Evolutionary conservation across 2,888 invertebrate genomes (phyloP).

Genomic region (Steinernema hermaphroditum): DNA sequence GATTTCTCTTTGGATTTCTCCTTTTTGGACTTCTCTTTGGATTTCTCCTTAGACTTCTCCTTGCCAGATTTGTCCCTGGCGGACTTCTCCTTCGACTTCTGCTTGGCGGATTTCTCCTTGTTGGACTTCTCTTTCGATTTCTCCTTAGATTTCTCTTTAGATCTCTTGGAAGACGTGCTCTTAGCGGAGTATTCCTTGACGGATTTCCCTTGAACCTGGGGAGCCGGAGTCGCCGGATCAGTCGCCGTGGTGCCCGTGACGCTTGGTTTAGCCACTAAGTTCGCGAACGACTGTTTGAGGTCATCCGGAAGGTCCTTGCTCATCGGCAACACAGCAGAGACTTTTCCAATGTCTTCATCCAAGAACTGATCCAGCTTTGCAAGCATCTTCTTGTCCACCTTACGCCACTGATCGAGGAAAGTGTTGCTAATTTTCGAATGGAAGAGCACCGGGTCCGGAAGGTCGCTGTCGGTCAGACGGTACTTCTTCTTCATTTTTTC

Average conservation of each 20-base stretch:
- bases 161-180: no score
- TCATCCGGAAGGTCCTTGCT: no score
- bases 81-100: not conserved
- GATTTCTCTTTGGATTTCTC: no score
- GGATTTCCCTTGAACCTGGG: not conserved
- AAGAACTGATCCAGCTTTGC: conserved; percentile 28
- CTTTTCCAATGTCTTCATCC: conserved; percentile 23
- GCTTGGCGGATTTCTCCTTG: no score
- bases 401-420: conserved; percentile 29
- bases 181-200: no score
- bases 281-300: no score
- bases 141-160: no score
- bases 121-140: no score
- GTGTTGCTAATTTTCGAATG: conserved; percentile 9
- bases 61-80: not conserved
- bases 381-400: conserved; percentile 24
- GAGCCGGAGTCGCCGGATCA: not conserved
- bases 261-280: not conserved
- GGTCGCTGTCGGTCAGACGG: conserved; percentile 32
- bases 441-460: conserved; percentile 23
- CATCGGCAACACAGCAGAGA: no score
- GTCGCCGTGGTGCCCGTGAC: not conserved
- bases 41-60: not conserved
- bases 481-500: conserved; percentile 13
- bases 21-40: no score